A percentile compares a stretch with the other conserved stretches of the same genome.
phyloP scores from a whole-genome alignment of 2,113 vertebrate genomes.

The Rhinichthys klamathensis region DNA sequence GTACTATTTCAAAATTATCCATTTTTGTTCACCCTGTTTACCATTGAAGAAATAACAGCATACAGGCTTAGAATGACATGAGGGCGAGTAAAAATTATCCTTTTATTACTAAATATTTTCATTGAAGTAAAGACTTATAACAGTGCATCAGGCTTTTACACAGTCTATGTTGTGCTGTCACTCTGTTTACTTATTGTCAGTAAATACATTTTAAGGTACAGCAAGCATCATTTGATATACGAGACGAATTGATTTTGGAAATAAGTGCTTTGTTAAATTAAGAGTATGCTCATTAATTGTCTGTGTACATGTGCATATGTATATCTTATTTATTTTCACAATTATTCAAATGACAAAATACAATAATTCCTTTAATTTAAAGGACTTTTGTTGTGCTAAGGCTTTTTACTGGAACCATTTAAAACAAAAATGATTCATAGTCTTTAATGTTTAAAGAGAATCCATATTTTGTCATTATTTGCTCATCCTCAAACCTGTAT shows the following conservation, averaged over 20 bases:
- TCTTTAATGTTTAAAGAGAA: too few relatives aligned
- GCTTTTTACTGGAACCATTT: too few relatives aligned
- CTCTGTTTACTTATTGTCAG: not conserved
- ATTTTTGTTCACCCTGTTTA: too few relatives aligned
- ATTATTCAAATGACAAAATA: not conserved
- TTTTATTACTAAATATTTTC: too few relatives aligned
- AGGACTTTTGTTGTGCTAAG: too few relatives aligned
- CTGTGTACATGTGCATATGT: not conserved
- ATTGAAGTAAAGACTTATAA: not conserved
- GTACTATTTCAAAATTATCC: too few relatives aligned
- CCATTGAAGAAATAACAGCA: too few relatives aligned
- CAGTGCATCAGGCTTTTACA: not conserved
- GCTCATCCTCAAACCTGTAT: too few relatives aligned
- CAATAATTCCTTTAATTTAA: not conserved
- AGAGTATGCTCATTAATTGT: not conserved
- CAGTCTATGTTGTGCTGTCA: not conserved
- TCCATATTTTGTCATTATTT: too few relatives aligned
- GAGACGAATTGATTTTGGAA: not conserved
- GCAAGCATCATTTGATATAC: not conserved
- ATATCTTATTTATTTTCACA: not conserved
- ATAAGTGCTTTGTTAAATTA: not conserved
- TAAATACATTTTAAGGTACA: not conserved
- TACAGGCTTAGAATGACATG: too few relatives aligned
- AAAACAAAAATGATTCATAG: too few relatives aligned
- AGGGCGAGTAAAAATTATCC: too few relatives aligned